Base-by-base conservation (phyloP, 2,888 invertebrate genomes). In the Druceiella hillmani region DNA sequence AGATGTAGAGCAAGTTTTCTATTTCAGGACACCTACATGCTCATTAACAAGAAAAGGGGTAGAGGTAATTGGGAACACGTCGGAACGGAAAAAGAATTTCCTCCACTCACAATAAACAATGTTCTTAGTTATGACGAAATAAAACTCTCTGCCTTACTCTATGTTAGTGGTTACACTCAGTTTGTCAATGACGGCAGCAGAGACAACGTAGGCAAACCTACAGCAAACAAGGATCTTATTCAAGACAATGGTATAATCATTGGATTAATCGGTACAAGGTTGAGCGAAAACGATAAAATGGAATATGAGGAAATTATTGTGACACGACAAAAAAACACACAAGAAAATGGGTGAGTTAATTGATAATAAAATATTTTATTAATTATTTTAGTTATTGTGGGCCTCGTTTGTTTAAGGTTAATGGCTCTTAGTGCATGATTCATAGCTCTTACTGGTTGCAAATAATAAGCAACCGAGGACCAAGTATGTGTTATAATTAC, bases 51-150 rank as follows among this genome's bases (percentile, higher is more conserved):
- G n/a, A n/a, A n/a, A n/a, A n/a, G n/a, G n/a, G n/a, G 73, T 3
- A 52, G 59, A 2, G 71, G 66, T 0, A 74, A 74, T 1, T 81
- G 80, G 79, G 78, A 79, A 45, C 52, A 56, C 10, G 64, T 80
- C 2, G 81, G 81, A 14, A 76, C 74, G 0, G 55, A 68, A 9
- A 55, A 66, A 1, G 76, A 79, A 45, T 64, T 63, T 12, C 62
- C 68, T 0, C 78, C 78, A 0, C 49, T 79, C 3, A 42, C 71
- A 1, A 54, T 79, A 3, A 63, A 70, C 13, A 69, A 74, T 46
- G 76, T 75, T 44, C 56, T 80, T 14, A 79, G 78, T 33, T 81
- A 81, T 48, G 80, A 80, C 35, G 80, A 81, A 55, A 68, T 81
- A 48, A 80, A 79, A 50, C 46, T 80, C 2, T 74, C 79, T 0